Evolutionary conservation across 2,888 invertebrate genomes (phyloP), one percentile per base, ranked within the genome.

Genomic region (Papilio protenor): DNA sequence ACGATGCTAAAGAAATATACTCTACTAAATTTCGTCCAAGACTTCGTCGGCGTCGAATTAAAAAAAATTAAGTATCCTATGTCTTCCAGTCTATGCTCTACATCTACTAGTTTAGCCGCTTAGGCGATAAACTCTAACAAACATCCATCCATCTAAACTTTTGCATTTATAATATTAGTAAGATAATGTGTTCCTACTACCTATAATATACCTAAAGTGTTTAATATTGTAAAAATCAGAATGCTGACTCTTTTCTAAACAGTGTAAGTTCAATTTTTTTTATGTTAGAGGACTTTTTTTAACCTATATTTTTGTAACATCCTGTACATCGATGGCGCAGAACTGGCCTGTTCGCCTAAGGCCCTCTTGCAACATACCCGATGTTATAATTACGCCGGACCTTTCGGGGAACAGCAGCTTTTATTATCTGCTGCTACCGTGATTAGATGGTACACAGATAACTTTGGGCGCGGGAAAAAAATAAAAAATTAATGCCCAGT

Each of bases 381-480:
- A 78, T 81, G 79, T 81, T 89, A 86, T 91, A 93, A 92, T 92
- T 92, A 92, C 86, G 84, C 78, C 79, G 81, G 80, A 75, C 85
- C 87, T 86, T 92, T 91, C 92, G 87, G 82, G 81, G 91, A 92
- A 89, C 87, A 80, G 84, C 87, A 84, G 86, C 84, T 81, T 87
- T 85, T 86, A 88, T 89, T 88, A 86, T 84, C 86, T 81, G 75
- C 83, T 83, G 92, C 93, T 93, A 92, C 93, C 82, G 93, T 91
- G 92, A 92, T 92, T 92, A 92, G 93, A 91, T 92, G 90, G 83
- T 87, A 86, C 89, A 86, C 87, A 84, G 91, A 91, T 91, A 90
- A 80, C 85, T 86, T 85, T 85, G 84, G 83, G 86, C 84, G 82
- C 80, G 78, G 79, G 76, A 80, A 84, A 84, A 84, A 85, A 86